A percentile compares a stretch with the other conserved stretches of the same genome.
Evolutionary conservation across 2,797 vertebrate species (phyloP).

Genomic region (Cygnus olor): DNA sequence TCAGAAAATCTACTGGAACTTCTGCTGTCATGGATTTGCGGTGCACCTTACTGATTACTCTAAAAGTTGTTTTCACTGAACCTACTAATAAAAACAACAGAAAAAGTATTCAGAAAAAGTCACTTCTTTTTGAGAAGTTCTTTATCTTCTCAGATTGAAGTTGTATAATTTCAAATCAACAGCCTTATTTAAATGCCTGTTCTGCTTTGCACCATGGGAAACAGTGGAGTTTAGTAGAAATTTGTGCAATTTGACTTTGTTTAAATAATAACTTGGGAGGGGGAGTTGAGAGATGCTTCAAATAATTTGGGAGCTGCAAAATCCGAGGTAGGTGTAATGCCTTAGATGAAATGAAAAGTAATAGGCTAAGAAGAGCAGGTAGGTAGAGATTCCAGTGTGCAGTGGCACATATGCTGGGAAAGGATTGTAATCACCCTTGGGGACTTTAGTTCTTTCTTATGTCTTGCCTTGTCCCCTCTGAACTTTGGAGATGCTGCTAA

Average conservation of each 20-base stretch:
- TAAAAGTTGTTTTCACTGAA: neutral
- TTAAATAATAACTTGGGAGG: constrained; percentile 9
- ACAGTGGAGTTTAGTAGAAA: neutral
- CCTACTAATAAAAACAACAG: neutral
- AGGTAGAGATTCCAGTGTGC: neutral
- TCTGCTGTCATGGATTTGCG: neutral
- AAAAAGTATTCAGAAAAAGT: neutral
- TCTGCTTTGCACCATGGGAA: neutral
- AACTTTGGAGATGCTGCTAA: neutral
- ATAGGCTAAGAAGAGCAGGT: constrained; percentile 13
- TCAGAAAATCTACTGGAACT: neutral
- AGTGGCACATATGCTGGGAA: neutral
- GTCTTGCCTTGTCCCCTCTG: neutral
- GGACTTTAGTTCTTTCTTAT: neutral
- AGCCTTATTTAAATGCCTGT: neutral
- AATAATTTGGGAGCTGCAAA: constrained; percentile 28
- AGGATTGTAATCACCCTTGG: neutral
- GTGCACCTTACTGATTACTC: neutral
- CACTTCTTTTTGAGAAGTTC: neutral
- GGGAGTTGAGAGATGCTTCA: neutral
- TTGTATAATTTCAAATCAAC: neutral
- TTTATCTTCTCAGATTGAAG: neutral
- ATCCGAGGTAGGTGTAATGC: constrained; percentile 48
- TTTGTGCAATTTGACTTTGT: neutral
- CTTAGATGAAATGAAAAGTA: neutral